Evolutionary conservation across 92 coral and sea anemone genomes (phyloP).

Genomic region (Bergia puertoricense): DNA sequence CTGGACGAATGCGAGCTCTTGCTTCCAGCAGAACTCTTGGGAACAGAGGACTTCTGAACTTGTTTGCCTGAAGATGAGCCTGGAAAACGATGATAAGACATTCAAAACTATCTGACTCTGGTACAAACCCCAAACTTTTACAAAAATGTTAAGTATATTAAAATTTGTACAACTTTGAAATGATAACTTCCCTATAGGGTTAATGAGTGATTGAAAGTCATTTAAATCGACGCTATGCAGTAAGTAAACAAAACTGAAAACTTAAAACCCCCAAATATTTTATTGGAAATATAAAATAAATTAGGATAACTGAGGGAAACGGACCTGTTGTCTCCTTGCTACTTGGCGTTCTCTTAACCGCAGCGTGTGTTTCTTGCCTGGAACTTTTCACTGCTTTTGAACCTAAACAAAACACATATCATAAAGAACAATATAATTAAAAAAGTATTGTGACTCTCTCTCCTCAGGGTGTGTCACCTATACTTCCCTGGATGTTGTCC

Average conservation of each 20-base stretch:
- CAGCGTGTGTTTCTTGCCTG: slow-evolving; percentile 28
- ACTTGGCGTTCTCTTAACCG: slow-evolving; percentile 24
- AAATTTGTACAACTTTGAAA: no score
- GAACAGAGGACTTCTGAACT: slow-evolving; percentile 8
- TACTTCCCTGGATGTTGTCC: no score
- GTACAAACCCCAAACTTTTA: no score
- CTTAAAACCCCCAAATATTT: neutral
- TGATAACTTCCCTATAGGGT: no score
- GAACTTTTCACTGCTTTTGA: slow-evolving; percentile 36
- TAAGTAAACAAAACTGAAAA: neutral
- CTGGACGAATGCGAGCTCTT: slow-evolving; percentile 83
- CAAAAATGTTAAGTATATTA: no score
- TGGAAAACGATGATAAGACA: neutral
- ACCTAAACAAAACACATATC: slow-evolving; percentile 4
- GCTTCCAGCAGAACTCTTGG: slow-evolving; percentile 30
- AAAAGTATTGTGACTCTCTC: no score
- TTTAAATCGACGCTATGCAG: no score
- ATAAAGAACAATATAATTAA: no score
- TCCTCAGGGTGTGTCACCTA: no score
- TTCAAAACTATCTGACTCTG: neutral
- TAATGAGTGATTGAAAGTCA: neutral
- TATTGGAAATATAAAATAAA: no score
- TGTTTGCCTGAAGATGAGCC: slow-evolving; percentile 20
- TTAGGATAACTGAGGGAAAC: neutral
- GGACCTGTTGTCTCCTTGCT: slow-evolving; percentile 23